Conservation (phyloP, 2,113 vertebrate genomes). For the Hypomesus transpacificus region DNA sequence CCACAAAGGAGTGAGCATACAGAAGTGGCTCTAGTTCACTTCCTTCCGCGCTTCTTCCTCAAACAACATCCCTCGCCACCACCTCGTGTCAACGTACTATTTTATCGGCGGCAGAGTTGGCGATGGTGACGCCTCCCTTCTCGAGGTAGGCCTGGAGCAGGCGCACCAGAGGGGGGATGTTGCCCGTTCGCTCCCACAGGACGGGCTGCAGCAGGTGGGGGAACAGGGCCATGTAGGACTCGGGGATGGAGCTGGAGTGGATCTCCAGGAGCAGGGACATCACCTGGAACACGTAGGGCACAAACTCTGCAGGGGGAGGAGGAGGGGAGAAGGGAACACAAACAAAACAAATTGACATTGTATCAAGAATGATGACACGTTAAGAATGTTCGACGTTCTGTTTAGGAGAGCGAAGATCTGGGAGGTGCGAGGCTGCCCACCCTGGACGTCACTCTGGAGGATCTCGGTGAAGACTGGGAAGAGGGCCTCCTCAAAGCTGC, state of each 20-base stretch:
- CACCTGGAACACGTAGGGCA: conserved; percentile 98
- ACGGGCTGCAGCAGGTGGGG: conserved; percentile 94
- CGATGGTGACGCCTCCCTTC: conserved; percentile 84
- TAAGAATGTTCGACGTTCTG: neutral
- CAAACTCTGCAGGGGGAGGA: conserved; percentile 80
- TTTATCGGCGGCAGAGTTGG: conserved; percentile 85
- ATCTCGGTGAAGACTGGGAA: conserved; percentile 98
- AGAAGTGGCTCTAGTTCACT: too few species aligned
- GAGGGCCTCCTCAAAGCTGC: conserved; percentile 94
- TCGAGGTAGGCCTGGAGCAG: conserved; percentile 94
- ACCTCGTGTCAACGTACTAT: conserved; percentile 76
- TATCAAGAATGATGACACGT: neutral
- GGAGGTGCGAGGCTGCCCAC: conserved; percentile 56
- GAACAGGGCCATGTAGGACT: conserved; percentile 94
- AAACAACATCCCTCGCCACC: neutral
- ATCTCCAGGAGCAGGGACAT: conserved; percentile 99
- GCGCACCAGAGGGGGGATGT: conserved; percentile 93
- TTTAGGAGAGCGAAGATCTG: neutral
- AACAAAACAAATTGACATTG: too few species aligned
- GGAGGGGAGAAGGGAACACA: neutral
- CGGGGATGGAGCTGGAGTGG: conserved; percentile 84
- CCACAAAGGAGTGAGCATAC: neutral
- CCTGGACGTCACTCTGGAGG: conserved; percentile 94
- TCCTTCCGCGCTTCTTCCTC: too few species aligned
- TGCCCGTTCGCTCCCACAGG: conserved; percentile 93